phyloP scores from a whole-genome alignment of 2,888 invertebrate genomes.

The Tineola bisselliella region DNA sequence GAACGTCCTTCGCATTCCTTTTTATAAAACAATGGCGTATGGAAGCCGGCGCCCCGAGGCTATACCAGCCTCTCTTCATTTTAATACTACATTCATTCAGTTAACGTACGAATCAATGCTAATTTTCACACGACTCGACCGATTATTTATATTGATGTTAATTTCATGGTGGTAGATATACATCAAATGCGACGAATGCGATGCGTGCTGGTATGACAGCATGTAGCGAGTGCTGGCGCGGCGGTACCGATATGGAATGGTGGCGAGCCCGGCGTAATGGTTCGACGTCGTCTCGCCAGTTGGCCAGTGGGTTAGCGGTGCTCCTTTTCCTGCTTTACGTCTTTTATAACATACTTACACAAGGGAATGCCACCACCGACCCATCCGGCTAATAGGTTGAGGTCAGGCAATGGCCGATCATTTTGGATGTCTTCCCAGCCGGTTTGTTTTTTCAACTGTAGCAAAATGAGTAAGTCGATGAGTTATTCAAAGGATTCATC shows the following conservation, averaged over 20 bases:
- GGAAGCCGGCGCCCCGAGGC: constrained; percentile 41
- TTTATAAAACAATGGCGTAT: constrained; percentile 49
- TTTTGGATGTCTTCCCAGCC: background rate
- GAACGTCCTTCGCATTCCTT: constrained; percentile 55
- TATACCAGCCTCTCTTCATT: constrained; percentile 35
- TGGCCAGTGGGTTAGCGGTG: constrained; percentile 66
- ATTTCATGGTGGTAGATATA: background rate
- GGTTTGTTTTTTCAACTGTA: background rate
- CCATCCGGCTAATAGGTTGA: constrained; percentile 10
- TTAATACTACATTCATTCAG: constrained; percentile 22
- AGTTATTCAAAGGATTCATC: background rate
- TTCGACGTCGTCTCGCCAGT: constrained; percentile 40
- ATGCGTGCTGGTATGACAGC: background rate
- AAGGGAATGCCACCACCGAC: constrained; percentile 25
- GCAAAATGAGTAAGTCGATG: background rate
- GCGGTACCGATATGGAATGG: constrained; percentile 56
- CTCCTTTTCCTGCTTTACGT: constrained; percentile 60
- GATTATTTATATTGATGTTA: constrained; percentile 23
- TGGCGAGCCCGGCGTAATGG: constrained; percentile 36
- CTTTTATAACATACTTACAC: constrained; percentile 45
- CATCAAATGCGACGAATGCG: background rate
- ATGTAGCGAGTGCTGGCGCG: constrained; percentile 21
- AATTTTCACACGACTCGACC: constrained; percentile 16
- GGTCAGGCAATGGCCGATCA: background rate
- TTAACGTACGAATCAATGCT: background rate